Evolutionary conservation across 2,888 invertebrate genomes (phyloP), one percentile per base, ranked within the genome.

Genomic region (Cantharis rufa): DNA sequence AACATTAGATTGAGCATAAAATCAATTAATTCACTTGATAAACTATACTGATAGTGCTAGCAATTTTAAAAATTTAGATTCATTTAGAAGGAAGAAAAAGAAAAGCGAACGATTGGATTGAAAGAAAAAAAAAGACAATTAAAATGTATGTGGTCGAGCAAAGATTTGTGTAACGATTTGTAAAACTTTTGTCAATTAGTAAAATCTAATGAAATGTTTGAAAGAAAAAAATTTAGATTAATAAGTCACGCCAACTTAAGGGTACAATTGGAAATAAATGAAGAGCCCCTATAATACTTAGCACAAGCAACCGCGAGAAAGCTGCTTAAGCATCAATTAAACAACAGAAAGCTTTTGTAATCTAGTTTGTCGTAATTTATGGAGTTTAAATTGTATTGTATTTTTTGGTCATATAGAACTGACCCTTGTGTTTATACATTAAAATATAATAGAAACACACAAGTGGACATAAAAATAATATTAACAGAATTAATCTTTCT

Each of bases 321-420:
- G 28, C 77, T 73, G 70, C 18, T 32, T 77, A 70, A 80, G 66
- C 78, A 79, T 74, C 79, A 79, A 80, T 80, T 80, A 79, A 80
- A 76, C 62, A 69, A 73, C 68, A 48, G 70, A 28, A 75, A 72
- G 74, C 80, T 79, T 80, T 80, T 80, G 79, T 80, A 74, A 79
- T 75, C 76, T 81, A 74, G 78, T 81, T 81, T 79, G 77, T 13
- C 32, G 74, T 80, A 80, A 81, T 80, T 80, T 80, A 80, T 75
- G 77, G 72, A 70, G 72, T 78, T 77, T 73, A 80, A 80, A 80
- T 80, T 78, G 80, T 78, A 80, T 78, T 76, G 76, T 78, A 77
- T 78, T 77, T 77, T 74, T 75, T 69, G 73, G 73, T 69, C 63
- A 64, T 70, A 63, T 69, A 32, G 69, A 74, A 68, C 32, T 62